phyloP scores from a whole-genome alignment of 2,888 invertebrate species.

The Teleiodes luculella region DNA sequence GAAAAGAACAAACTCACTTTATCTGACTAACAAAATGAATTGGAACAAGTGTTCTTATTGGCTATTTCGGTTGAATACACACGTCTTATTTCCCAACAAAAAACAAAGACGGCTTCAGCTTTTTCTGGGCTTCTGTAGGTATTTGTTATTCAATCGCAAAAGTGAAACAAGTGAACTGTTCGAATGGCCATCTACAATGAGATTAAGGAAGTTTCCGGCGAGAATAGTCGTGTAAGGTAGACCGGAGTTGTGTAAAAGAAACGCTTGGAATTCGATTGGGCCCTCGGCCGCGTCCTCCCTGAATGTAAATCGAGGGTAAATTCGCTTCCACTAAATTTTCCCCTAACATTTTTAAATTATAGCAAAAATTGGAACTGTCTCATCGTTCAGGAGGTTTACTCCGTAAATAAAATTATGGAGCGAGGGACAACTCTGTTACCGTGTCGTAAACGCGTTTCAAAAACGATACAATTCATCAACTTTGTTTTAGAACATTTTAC shows the following conservation, averaged over 20 bases:
- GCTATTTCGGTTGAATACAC: slow-evolving; percentile 35
- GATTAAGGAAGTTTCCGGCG: slow-evolving; percentile 29
- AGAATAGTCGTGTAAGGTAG: slow-evolving; percentile 39
- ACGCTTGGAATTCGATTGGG: slow-evolving; percentile 72
- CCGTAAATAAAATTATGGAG: slow-evolving; percentile 25
- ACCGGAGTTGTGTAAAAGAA: slow-evolving; percentile 53
- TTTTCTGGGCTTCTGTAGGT: not conserved
- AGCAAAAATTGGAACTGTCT: slow-evolving; percentile 45
- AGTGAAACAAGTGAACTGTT: slow-evolving; percentile 20
- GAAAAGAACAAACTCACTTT: slow-evolving; percentile 44
- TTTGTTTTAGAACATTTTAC: not conserved
- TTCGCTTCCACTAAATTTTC: slow-evolving; percentile 51
- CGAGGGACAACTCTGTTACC: slow-evolving; percentile 12
- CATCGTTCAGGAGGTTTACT: slow-evolving; percentile 25
- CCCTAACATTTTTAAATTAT: slow-evolving; percentile 55
- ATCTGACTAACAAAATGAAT: slow-evolving; percentile 39
- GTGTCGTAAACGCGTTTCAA: not conserved
- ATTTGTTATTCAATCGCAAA: slow-evolving; percentile 5
- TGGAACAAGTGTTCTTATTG: slow-evolving; percentile 29
- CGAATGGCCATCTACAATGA: slow-evolving; percentile 33
- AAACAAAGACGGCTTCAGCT: not conserved
- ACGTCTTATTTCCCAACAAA: slow-evolving; percentile 26
- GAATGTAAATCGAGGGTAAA: slow-evolving; percentile 68
- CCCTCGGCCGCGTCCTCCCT: slow-evolving; percentile 61
- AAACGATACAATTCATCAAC: slow-evolving; percentile 1